These are phyloP conservation scores for Nemotelus pantherinus DNA, from an alignment of 2,888 invertebrate species.

Conservation along the genomic window DNA sequence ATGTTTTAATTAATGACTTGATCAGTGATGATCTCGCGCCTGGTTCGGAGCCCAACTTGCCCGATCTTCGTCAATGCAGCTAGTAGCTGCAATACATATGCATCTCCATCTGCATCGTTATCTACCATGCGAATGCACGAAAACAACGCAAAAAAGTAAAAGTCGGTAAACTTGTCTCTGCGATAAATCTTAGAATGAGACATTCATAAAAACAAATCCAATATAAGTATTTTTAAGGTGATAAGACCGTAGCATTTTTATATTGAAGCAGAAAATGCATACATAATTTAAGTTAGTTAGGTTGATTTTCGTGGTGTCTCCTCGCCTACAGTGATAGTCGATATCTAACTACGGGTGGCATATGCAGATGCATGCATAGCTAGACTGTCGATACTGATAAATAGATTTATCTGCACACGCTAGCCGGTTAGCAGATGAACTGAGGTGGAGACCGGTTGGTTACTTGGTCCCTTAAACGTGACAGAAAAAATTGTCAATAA, in stretches of 20 bases:
- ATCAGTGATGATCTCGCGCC: conserved; percentile 34
- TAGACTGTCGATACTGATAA: too few species aligned
- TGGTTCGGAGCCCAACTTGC: not conserved
- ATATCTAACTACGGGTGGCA: not conserved
- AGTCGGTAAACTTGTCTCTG: not conserved
- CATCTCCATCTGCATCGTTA: not conserved
- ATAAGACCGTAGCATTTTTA: not conserved
- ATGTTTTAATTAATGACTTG: conserved; percentile 43
- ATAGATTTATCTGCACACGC: conserved; percentile 1
- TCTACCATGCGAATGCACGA: not conserved
- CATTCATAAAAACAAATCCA: conserved; percentile 14
- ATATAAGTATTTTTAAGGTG: conserved; percentile 12
- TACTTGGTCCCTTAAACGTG: not conserved
- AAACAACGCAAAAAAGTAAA: conserved; percentile 10
- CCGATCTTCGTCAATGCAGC: not conserved
- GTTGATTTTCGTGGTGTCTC: not conserved
- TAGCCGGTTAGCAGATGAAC: too few species aligned
- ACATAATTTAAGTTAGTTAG: conserved; percentile 1
- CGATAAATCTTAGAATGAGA: conserved; percentile 21
- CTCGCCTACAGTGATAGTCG: conserved; percentile 13
- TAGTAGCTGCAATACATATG: not conserved
- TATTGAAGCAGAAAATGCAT: not conserved
- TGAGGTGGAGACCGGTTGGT: not conserved
- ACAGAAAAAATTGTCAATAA: conserved; percentile 29
- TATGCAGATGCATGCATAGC: not conserved